Evolutionary conservation across 1,140 invertebrate species (phyloP), one percentile per base, ranked within the genome.

Genomic region (Drosophila jambulina): DNA sequence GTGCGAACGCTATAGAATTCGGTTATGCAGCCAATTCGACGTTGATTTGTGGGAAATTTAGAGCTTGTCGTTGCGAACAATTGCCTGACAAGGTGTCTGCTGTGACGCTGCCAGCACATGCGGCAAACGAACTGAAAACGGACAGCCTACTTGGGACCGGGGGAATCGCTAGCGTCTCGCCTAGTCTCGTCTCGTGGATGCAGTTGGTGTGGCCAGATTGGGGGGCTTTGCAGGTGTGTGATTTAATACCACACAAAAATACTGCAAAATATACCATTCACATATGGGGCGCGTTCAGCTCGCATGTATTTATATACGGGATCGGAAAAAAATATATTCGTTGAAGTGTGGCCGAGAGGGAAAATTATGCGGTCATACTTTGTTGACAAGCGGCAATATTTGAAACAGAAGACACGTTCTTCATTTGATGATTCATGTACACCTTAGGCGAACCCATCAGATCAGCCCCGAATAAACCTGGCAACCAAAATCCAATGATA

Each of bases 51-150:
- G 2, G 21, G 21, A 12, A 69, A 65, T 49, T 62, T 43, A 25
- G 21, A 15, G 23, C 32, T 38, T 13, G 46, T 40, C 25, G 34
- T 3, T 53, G 19, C 23, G 21, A 36, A 27, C 21, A 69, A 36
- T 27, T 48, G 46, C 10, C 23, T 43, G 32, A 36, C 15, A 23
- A 53, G 23, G 21, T 48, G 43, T 59, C 21, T 56, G 36, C 38
- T 43, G 53, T 49, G 43, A 57, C 43, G 60, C 51, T 27, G 42
- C 48, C 43, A 70, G 43, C 51, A 40, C 69, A 58, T 57, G 40
- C 17, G 58, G 9, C 12, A 34, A 46, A 21, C 25, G 40, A 53
- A 21, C 13, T 34, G 62, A 45, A 36, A 42, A 23, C 19, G 25
- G 32, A 63, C 34, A 23, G 34, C 64, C 43, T 48, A 32, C 45